Evolutionary conservation across 2,113 vertebrate genomes (phyloP).

Genomic region (Antidorcas marsupialis): DNA sequence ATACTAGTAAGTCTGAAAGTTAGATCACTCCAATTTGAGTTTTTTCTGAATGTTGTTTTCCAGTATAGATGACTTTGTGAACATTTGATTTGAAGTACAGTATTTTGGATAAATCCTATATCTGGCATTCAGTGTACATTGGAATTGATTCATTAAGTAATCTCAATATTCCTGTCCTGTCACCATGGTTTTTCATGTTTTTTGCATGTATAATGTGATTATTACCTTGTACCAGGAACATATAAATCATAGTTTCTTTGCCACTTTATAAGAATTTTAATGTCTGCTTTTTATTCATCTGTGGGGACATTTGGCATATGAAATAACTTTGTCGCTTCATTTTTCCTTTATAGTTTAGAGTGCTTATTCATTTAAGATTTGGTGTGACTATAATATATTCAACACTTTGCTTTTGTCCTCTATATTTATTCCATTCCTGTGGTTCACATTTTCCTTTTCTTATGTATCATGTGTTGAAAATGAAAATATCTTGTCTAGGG

Average conservation of each 20-base stretch:
- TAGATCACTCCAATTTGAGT: not conserved
- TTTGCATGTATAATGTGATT: not conserved
- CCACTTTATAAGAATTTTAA: slow-evolving; percentile 43
- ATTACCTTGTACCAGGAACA: not conserved
- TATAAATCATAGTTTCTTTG: slow-evolving; percentile 39
- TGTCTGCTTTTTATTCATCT: slow-evolving; percentile 22
- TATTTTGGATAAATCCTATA: not conserved
- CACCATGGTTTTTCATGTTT: not conserved
- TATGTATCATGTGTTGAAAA: slow-evolving; percentile 53
- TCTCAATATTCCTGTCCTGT: not conserved
- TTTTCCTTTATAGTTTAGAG: slow-evolving; percentile 36
- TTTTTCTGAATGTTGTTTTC: not conserved
- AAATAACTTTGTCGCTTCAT: slow-evolving; percentile 26
- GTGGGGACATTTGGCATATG: slow-evolving; percentile 14
- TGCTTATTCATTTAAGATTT: slow-evolving; percentile 10
- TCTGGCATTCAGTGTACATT: not conserved
- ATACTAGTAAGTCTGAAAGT: not conserved
- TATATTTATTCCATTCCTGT: slow-evolving; percentile 45
- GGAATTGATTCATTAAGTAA: not conserved
- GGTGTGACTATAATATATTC: slow-evolving; percentile 26
- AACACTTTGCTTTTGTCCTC: slow-evolving; percentile 51
- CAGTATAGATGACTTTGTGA: not conserved
- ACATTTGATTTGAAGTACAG: not conserved
- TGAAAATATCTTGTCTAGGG: slow-evolving; percentile 57
- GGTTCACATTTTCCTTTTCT: slow-evolving; percentile 54